phyloP scores from a whole-genome alignment of 1,140 invertebrate genomes.

The Ylistrum balloti region DNA sequence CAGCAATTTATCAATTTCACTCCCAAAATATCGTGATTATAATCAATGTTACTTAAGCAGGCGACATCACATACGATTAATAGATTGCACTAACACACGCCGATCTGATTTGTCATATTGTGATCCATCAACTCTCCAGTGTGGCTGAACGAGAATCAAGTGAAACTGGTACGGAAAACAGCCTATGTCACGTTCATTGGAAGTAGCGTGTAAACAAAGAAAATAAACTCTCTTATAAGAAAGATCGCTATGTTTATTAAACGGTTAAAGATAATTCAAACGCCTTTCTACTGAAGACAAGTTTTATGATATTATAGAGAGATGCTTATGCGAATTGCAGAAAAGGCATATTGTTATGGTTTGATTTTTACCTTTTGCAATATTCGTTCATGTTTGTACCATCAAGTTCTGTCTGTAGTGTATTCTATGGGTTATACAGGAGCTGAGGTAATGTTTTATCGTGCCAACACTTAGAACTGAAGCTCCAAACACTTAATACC shows the following conservation, averaged over 20 bases:
- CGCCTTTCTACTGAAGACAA: too few species aligned
- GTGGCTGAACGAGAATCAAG: background rate
- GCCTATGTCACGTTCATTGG: background rate
- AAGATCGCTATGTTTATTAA: too few species aligned
- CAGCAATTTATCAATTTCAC: slow-evolving; percentile 20
- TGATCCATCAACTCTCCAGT: background rate
- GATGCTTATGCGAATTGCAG: too few species aligned
- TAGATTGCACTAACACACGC: background rate
- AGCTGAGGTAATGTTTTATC: background rate
- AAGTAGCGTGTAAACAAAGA: background rate
- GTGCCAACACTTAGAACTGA: background rate
- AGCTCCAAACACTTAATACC: too few species aligned
- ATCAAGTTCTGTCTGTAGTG: too few species aligned
- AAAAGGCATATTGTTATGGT: too few species aligned
- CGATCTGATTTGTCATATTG: slow-evolving; percentile 2
- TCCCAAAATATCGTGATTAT: background rate
- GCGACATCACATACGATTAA: slow-evolving; percentile 23
- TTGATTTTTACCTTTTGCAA: too few species aligned
- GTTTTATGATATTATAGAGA: too few species aligned
- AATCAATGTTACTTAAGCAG: background rate
- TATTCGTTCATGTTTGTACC: too few species aligned
- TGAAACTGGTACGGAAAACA: background rate
- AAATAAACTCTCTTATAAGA: too few species aligned
- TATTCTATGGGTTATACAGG: too few species aligned
- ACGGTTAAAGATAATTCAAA: too few species aligned